A percentile compares a stretch with the other conserved stretches of the same genome.
These are phyloP conservation scores for Protonemura montana DNA, from an alignment of 2,888 invertebrate genomes.

Conservation along the genomic window DNA sequence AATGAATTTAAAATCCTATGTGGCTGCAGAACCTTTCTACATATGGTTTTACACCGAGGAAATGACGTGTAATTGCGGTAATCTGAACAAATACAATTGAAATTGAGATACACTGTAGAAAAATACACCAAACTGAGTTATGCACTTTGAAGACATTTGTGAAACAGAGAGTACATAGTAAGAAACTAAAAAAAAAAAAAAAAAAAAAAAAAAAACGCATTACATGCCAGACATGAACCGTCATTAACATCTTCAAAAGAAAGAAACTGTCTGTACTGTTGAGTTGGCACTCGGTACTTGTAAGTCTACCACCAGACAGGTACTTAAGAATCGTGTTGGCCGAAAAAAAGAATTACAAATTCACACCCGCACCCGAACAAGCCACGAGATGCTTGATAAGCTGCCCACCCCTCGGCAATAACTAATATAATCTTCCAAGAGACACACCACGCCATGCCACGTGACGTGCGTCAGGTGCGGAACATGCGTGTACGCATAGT, in stretches of 20 bases:
- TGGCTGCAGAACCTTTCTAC: too few species aligned
- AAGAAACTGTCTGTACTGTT: not conserved
- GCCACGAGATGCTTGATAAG: not conserved
- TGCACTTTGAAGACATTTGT: not conserved
- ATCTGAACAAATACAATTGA: too few species aligned
- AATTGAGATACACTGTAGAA: too few species aligned
- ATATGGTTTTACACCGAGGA: too few species aligned
- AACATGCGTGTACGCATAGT: too few species aligned
- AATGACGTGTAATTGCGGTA: too few species aligned
- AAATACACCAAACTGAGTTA: too few species aligned
- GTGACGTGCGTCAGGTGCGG: not conserved
- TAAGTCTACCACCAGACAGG: not conserved
- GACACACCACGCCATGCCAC: not conserved
- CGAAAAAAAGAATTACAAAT: not conserved
- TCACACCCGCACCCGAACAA: not conserved
- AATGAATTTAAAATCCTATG: too few species aligned
- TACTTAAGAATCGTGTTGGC: too few species aligned
- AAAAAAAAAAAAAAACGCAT: not conserved
- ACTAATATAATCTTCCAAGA: not conserved
- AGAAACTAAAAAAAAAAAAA: not conserved
- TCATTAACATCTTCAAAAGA: not conserved
- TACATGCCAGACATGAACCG: not conserved
- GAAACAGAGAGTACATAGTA: not conserved
- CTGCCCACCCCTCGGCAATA: not conserved
- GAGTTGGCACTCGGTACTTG: not conserved